Percentiles rank a stretch among this genome's conserved stretches.
phyloP scores from a whole-genome alignment of 2,113 vertebrate genomes.

The Agapornis roseicollis region DNA sequence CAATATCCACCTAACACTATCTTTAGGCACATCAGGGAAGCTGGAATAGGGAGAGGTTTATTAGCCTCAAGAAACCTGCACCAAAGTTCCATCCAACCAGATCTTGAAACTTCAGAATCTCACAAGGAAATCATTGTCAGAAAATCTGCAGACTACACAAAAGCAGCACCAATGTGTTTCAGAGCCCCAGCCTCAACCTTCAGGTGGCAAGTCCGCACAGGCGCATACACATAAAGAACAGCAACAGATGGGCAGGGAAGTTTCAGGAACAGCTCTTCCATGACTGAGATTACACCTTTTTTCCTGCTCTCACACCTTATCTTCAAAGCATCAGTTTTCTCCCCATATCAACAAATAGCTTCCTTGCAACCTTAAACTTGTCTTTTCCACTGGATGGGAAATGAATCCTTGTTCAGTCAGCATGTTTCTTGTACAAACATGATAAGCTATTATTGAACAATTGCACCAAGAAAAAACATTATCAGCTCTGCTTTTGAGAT shows the following conservation, averaged over 20 bases:
- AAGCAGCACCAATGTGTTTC: rapidly evolving
- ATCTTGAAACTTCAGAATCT: background rate
- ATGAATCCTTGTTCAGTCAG: background rate
- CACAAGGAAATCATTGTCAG: background rate
- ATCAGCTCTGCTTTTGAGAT: background rate
- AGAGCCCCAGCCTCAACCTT: background rate
- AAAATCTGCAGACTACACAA: background rate
- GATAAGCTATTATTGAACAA: background rate
- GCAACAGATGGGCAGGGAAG: rapidly evolving
- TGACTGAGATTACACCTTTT: background rate
- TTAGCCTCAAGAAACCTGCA: background rate
- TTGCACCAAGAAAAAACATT: background rate
- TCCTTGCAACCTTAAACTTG: background rate
- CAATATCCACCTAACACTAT: background rate
- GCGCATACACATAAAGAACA: rapidly evolving
- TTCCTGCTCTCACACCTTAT: background rate
- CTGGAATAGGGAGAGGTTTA: background rate
- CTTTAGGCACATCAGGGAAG: background rate
- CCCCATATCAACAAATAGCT: background rate
- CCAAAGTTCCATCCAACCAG: background rate
- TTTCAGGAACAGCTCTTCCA: background rate
- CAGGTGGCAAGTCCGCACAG: background rate
- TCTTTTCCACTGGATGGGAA: background rate
- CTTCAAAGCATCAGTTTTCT: background rate
- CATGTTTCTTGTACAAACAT: background rate